Evolutionary conservation across 2,113 vertebrate genomes (phyloP).

Genomic region (Piaya cayana): DNA sequence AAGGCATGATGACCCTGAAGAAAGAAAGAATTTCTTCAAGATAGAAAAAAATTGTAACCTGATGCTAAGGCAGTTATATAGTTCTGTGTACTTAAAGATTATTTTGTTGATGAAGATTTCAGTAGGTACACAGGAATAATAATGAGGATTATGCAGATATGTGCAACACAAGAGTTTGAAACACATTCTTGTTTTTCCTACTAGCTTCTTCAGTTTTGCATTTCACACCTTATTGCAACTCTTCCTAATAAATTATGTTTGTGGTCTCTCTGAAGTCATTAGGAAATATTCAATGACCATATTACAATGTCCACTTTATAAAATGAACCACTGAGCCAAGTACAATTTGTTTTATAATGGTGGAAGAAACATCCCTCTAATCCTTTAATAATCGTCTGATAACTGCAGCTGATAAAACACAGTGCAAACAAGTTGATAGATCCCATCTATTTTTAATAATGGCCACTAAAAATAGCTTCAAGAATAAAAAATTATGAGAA

Average conservation of each 20-base stretch:
- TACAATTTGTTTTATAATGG: not conserved
- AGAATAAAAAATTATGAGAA: not conserved
- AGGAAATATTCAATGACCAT: not conserved
- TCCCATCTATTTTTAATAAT: not conserved
- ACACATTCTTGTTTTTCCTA: not conserved
- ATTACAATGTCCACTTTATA: not conserved
- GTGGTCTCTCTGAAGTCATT: not conserved
- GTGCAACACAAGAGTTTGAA: not conserved
- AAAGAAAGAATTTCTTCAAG: not conserved
- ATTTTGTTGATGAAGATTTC: not conserved
- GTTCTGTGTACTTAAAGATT: not conserved
- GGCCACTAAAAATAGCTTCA: not conserved
- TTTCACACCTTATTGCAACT: not conserved
- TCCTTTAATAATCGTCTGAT: not conserved
- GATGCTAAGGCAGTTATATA: not conserved
- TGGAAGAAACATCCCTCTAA: not conserved
- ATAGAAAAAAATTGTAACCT: not conserved
- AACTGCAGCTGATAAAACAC: not conserved
- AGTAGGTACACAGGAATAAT: not conserved
- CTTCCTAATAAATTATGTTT: not conserved
- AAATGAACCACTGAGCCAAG: not conserved
- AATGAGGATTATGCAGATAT: not conserved
- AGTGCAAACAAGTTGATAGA: not conserved
- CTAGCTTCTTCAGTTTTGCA: not conserved
- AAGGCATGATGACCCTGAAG: not conserved